Evolutionary conservation across 2,797 vertebrate species (phyloP).

Genomic region (Geotrypetes seraphini): DNA sequence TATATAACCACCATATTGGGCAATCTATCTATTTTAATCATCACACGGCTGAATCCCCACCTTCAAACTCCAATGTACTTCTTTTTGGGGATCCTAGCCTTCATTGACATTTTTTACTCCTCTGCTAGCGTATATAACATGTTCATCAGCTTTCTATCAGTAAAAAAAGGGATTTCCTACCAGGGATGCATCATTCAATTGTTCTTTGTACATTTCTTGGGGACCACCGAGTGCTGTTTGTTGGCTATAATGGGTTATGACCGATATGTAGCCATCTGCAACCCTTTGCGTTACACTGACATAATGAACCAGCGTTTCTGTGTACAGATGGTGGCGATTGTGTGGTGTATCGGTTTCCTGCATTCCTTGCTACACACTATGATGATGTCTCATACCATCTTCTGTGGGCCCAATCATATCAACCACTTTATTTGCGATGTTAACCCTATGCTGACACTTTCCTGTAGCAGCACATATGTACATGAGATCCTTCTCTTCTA

Average conservation of each 20-base stretch:
- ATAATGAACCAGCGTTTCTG: conserved; percentile 2
- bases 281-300: conserved; percentile 12
- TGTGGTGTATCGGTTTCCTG: conserved; percentile 20
- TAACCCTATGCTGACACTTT: conserved; percentile 12
- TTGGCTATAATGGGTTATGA: conserved; percentile 21
- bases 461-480: conserved; percentile 3
- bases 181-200: conserved; percentile 10
- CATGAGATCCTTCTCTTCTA: conserved; percentile 10
- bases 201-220: conserved; percentile 7
- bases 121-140: too few relatives aligned
- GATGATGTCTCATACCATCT: conserved; percentile 3
- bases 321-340: not conserved
- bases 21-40: too few relatives aligned
- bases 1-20: too few relatives aligned
- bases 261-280: conserved; percentile 26
- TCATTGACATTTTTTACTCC: too few relatives aligned
- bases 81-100: too few relatives aligned
- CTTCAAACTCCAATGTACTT: too few relatives aligned
- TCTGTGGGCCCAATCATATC: conserved; percentile 13
- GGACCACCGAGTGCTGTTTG: conserved; percentile 6
- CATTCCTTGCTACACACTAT: conserved; percentile 13
- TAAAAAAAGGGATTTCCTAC: too few relatives aligned
- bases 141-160: too few relatives aligned
- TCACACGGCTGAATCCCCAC: too few relatives aligned
- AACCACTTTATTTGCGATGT: conserved; percentile 28